These are phyloP conservation scores for Batillaria attramentaria DNA, from an alignment of 1,140 invertebrate species.

Conservation along the genomic window DNA sequence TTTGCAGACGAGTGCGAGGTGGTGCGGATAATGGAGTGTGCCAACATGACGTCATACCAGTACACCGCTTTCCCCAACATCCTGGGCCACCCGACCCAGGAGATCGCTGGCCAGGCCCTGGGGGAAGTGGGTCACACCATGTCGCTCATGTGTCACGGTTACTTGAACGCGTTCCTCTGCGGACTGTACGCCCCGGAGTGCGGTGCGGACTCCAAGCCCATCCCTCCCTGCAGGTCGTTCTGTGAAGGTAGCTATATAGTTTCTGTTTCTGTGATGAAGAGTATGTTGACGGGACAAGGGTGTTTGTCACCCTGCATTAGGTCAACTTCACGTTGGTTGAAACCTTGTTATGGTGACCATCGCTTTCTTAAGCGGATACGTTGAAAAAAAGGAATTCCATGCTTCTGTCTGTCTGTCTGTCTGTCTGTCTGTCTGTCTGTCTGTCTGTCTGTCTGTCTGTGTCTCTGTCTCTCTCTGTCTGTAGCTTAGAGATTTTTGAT, in stretches of 20 bases:
- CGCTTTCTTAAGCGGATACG: too few species aligned
- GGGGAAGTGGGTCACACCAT: slow-evolving; percentile 26
- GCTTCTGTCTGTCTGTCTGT: background rate
- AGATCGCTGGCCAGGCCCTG: slow-evolving; percentile 29
- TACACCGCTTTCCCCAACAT: slow-evolving; percentile 51
- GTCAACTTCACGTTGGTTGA: too few species aligned
- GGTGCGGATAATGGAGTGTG: slow-evolving; percentile 36
- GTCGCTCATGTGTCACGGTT: slow-evolving; percentile 37
- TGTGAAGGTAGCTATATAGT: slow-evolving; percentile 47
- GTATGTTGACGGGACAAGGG: too few species aligned
- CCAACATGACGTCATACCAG: slow-evolving; percentile 47
- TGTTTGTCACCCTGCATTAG: too few species aligned
- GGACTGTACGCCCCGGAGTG: slow-evolving; percentile 49
- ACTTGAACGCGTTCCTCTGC: slow-evolving; percentile 48
- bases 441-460: background rate
- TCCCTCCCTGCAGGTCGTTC: slow-evolving; percentile 51
- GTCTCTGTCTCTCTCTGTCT: background rate
- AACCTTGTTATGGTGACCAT: too few species aligned
- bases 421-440: background rate
- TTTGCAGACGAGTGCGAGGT: slow-evolving; percentile 44
- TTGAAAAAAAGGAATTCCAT: too few species aligned
- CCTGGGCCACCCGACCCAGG: slow-evolving; percentile 45
- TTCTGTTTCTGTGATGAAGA: too few species aligned
- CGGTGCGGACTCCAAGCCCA: slow-evolving; percentile 28
- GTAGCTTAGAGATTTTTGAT: too few species aligned